Percentiles rank a stretch among this genome's conserved stretches.
These are phyloP conservation scores for Ganaspis sp. DNA, from an alignment of 1,140 invertebrate species.

Conservation along the genomic window DNA sequence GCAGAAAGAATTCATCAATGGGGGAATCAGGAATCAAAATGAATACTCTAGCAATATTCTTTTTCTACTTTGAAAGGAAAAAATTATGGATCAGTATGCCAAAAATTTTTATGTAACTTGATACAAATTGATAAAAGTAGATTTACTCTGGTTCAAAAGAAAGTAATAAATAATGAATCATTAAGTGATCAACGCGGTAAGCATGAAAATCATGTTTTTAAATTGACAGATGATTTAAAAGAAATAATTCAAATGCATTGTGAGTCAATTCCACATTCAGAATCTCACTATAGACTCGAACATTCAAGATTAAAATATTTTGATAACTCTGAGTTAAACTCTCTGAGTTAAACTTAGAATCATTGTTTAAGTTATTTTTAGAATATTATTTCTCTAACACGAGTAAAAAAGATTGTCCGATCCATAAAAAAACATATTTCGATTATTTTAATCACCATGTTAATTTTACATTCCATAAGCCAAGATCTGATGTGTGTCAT, in stretches of 20 bases:
- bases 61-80: no score
- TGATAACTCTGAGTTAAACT: conserved; percentile 21
- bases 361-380: conserved; percentile 35
- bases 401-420: background rate
- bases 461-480: conserved; percentile 37
- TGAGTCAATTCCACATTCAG: conserved; percentile 34
- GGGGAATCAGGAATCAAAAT: background rate
- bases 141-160: no score
- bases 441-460: conserved; percentile 40
- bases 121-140: no score
- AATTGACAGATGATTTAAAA: conserved; percentile 41
- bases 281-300: conserved; percentile 36
- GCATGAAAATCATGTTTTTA: conserved; percentile 34
- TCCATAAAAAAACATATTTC: conserved; percentile 22
- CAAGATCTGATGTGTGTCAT: conserved; percentile 39
- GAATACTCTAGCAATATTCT: no score
- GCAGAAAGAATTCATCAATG: conserved; percentile 18
- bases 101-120: no score
- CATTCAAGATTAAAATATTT: conserved; percentile 41
- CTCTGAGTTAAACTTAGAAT: no score
- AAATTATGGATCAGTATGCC: no score
- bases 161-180: background rate
- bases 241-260: conserved; percentile 37
- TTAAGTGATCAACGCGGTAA: conserved; percentile 29
- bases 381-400: conserved; percentile 40